Evolutionary conservation across 1,140 invertebrate species (phyloP).

Genomic region (Maconellicoccus hirsutus): DNA sequence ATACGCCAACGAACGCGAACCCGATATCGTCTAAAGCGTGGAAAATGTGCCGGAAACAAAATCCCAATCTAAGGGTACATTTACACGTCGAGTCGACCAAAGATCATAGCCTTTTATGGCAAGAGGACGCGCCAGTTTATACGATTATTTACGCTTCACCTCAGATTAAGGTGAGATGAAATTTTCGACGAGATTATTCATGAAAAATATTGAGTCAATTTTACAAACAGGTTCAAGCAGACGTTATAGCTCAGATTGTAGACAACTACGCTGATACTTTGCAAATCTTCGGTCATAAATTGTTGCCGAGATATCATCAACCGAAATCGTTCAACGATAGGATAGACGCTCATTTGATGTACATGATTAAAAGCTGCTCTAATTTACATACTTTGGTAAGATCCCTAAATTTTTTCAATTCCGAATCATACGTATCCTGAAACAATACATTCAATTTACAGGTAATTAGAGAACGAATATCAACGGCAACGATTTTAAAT

Average conservation of each 20-base stretch:
- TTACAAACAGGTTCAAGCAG: slow-evolving; percentile 36
- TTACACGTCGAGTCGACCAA: slow-evolving; percentile 31
- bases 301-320: slow-evolving; percentile 47
- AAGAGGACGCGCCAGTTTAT: slow-evolving; percentile 39
- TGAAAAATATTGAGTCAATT: not conserved
- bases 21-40: slow-evolving; percentile 33
- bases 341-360: slow-evolving; percentile 48
- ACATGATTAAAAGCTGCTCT: slow-evolving; percentile 47
- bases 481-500: slow-evolving; percentile 52
- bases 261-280: slow-evolving; percentile 47
- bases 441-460: slow-evolving; percentile 32
- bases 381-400: slow-evolving; percentile 51
- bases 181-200: not conserved
- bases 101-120: slow-evolving; percentile 39
- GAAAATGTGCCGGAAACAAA: slow-evolving; percentile 33
- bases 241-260: slow-evolving; percentile 39
- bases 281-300: slow-evolving; percentile 46
- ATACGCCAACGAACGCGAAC: slow-evolving; percentile 30
- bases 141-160: slow-evolving; percentile 40
- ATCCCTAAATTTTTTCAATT: not conserved
- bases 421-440: not conserved
- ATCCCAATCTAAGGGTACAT: slow-evolving; percentile 36
- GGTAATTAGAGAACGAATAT: slow-evolving; percentile 52
- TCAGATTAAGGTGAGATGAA: slow-evolving; percentile 34
- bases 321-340: slow-evolving; percentile 49